Percentiles rank a stretch among this genome's conserved stretches.
Conservation (phyloP, 37 sponge, comb jelly and placozoan genomes). For the Agelas oroides region DNA sequence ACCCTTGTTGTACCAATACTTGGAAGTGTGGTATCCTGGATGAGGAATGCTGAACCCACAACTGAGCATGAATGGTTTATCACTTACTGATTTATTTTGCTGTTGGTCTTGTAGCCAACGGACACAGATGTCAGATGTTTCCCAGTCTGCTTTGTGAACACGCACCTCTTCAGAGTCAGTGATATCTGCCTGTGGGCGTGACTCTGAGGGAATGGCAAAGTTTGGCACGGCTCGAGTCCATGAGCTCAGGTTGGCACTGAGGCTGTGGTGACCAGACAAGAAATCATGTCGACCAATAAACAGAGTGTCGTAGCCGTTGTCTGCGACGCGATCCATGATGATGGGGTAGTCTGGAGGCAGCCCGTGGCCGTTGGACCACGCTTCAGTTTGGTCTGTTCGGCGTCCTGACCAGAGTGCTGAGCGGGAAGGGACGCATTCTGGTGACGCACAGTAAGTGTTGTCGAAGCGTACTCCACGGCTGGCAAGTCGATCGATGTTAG, state of each 20-base stretch:
- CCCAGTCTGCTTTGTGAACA: slow-evolving; percentile 5
- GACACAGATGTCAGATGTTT: background rate
- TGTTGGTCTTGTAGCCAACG: background rate
- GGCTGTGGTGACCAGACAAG: background rate
- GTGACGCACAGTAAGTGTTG: slow-evolving; percentile 36
- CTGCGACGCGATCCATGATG: background rate
- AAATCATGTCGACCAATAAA: slow-evolving; percentile 20
- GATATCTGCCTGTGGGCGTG: background rate
- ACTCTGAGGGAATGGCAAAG: slow-evolving; percentile 12
- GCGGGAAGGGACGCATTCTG: slow-evolving; percentile 31
- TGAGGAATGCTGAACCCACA: background rate
- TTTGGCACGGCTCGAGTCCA: slow-evolving; percentile 23
- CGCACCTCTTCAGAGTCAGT: slow-evolving; percentile 12
- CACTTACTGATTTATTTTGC: background rate
- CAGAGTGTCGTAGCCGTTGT: background rate
- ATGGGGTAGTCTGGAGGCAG: slow-evolving; percentile 15
- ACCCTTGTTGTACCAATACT: slow-evolving; percentile 17
- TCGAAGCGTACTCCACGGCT: slow-evolving; percentile 28
- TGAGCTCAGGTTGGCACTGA: slow-evolving; percentile 11
- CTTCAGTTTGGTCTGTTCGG: slow-evolving; percentile 11
- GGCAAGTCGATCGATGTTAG: slow-evolving; percentile 16
- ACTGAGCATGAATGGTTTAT: slow-evolving; percentile 20
- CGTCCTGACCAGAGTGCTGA: slow-evolving; percentile 16
- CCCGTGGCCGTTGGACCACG: slow-evolving; percentile 27
- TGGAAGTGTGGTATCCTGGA: background rate